Evolutionary conservation across 2,113 vertebrate genomes (phyloP), one percentile per base, ranked within the genome.

Genomic region (Gobio gobio): DNA sequence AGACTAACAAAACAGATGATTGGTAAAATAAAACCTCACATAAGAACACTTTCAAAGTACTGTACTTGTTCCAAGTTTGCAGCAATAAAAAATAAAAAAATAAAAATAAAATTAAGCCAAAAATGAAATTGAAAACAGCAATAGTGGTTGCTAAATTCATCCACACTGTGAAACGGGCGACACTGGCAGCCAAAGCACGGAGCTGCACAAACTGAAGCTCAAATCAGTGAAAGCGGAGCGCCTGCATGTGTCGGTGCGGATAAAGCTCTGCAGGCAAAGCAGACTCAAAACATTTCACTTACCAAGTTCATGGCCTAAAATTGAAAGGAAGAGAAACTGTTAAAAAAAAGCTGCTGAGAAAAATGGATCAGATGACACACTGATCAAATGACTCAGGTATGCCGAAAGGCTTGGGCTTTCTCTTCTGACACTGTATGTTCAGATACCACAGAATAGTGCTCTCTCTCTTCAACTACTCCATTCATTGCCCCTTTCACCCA

Each of bases 251-350:
- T 78, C 56, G 22, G 70, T 36, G 61, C n/a, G 59, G 8, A 56
- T 70, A 16, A 83, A 61, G 56, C 72, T 70, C 29, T 54, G 74
- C 81, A 85, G 61, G 47, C 45, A 74, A 86, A 84, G 79, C 61
- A 78, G 54, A 56, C 29, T 26, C 90, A 90, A 91, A 78, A 86
- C 58, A 92, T 84, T 90, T 89, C 91, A 99, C 97, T 99, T 96
- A 99, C 97, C 97, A 99, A 94, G 94, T 99, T 98, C 97, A 99
- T 99, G 94, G 97, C 97, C 97, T 99, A 96, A 89, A 87, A 82
- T 89, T 24, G 94, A 94, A 94, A 93, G 89, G 91, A 87, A 91
- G 87, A 89, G 80, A 95, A 78, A 89, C 87, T 80, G 91, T 92
- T 90, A 91, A 93, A 93, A 49, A 56, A 90, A 12, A 79, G 85